Evolutionary conservation across 2,888 invertebrate species (phyloP), one percentile per base, ranked within the genome.

Genomic region (Aleiodes alternator): DNA sequence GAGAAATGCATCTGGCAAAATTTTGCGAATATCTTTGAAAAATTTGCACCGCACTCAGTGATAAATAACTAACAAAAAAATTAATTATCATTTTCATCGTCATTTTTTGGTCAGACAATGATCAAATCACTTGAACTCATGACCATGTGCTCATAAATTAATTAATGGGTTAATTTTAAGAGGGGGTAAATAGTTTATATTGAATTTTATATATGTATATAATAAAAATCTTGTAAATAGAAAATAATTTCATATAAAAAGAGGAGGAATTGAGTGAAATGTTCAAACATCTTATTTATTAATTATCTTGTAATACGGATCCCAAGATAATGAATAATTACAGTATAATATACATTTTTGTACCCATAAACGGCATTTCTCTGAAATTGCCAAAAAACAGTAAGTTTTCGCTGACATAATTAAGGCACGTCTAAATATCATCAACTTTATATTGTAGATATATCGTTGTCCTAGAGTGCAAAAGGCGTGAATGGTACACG

Each of bases 21-120:
- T 81, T 43, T 76, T 81, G 29, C 73, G 80, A 55, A 72, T 79
- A 7, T 72, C 78, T 55, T 72, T 81, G 16, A 88, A 83, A 69
- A 78, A 79, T 43, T 11, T 77, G 48, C 77, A 75, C 4, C 51
- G 29, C 38, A 50, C 12, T 4, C 48, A 79, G 57, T 78, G 16
- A 57, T 72, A 9, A 23, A 70, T 31, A 56, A 55, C 56, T 12
- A 14, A 7, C 0, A 43, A 51, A 16, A 8, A 34, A 34, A 34
- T 34, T 34, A 34, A 34, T 34, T 34, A 34, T 23, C 23, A 23
- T 23, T 23, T 23, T 23, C 23, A 23, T 23, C 23, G 23, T 23
- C 23, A 23, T 23, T 23, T 23, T 23, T 23, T 23, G 23, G 23
- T 23, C 23, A 23, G 2, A 23, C 23, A 1, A 23, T 23, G 23